Evolutionary conservation across 2,113 vertebrate species (phyloP), one percentile per base, ranked within the genome.

Genomic region (Myiagra hebetior): DNA sequence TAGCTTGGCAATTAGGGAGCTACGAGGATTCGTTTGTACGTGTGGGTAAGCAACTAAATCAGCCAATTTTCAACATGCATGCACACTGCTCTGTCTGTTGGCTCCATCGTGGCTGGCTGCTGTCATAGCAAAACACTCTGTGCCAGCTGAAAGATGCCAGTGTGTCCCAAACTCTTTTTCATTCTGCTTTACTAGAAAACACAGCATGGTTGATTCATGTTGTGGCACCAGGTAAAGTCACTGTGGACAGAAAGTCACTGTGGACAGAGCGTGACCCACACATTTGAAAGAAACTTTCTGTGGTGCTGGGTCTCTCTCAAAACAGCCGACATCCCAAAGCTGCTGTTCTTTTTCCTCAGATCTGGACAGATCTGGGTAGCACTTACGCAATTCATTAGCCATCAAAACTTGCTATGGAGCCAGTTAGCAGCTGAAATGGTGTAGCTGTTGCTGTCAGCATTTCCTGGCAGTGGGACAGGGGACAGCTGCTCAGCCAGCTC

Each of bases 41-140:
- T 95, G 85, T 75, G 86, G 60, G 59, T 53, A 86, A 90, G 93
- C 79, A 89, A 93, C 93, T 95, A 93, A 93, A 93, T 96, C 93
- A 95, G 93, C 92, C 90, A 92, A 93, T 97, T 96, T 96, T 96
- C 93, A 78, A 94, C 96, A 94, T 94, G 92, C 92, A 86, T 92
- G 93, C 93, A 94, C 95, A 95, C 68, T 93, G 88, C 91, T 93
- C 91, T 93, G 56, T 84, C 92, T 86, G 33, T 73, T 91, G 95
- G 91, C 93, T 93, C 92, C 80, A 2, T 31, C 17, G 9, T 72
- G 95, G 83, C 95, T 95, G 93, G 88, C 86, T 93, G 88, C 96
- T 96, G 69, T 87, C 20, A 0, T 62, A 94, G 83, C 77, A 95
- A 75, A 95, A 78, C 57, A 73, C 13, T 93, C 50, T 50, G 28